Evolutionary conservation across 2,888 invertebrate species (phyloP).

Genomic region (Prosapia bicincta): DNA sequence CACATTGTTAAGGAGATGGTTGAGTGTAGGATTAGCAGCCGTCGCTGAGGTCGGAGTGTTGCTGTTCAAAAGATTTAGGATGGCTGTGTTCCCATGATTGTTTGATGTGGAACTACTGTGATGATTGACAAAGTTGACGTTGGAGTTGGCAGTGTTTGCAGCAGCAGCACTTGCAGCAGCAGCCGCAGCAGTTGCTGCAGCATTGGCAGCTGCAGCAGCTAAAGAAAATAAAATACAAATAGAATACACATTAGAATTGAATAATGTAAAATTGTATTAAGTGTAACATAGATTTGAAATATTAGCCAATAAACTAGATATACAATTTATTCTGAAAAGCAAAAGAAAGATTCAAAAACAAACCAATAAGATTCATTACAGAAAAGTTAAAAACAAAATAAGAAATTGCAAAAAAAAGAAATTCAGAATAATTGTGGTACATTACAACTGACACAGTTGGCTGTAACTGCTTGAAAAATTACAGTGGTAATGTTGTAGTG

Average conservation of each 20-base stretch:
- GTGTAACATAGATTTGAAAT: no score
- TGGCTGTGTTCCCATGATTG: conserved; percentile 63
- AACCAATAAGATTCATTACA: no score
- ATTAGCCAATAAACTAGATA: no score
- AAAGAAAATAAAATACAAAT: conserved; percentile 2
- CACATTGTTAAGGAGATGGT: conserved; percentile 40
- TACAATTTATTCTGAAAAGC: no score
- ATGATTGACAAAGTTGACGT: conserved; percentile 36
- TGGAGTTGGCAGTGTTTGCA: conserved; percentile 43
- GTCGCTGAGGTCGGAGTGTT: conserved; percentile 61
- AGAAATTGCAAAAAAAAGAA: no score
- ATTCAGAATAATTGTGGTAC: no score
- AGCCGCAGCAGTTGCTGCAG: conserved; percentile 28
- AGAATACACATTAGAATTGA: neutral
- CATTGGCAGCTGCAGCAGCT: conserved; percentile 15
- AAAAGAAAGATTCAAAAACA: no score
- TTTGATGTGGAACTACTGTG: conserved; percentile 41
- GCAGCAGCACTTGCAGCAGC: conserved; percentile 38
- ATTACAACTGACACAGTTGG: no score
- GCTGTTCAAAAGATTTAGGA: conserved; percentile 72
- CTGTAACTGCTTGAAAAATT: no score
- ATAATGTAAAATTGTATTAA: neutral
- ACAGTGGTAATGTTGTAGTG: no score
- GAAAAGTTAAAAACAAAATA: no score
- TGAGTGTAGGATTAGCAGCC: conserved; percentile 46